A percentile compares a stretch with the other conserved stretches of the same genome.
Conservation (phyloP, 2,113 vertebrate species). For the Ia io region DNA sequence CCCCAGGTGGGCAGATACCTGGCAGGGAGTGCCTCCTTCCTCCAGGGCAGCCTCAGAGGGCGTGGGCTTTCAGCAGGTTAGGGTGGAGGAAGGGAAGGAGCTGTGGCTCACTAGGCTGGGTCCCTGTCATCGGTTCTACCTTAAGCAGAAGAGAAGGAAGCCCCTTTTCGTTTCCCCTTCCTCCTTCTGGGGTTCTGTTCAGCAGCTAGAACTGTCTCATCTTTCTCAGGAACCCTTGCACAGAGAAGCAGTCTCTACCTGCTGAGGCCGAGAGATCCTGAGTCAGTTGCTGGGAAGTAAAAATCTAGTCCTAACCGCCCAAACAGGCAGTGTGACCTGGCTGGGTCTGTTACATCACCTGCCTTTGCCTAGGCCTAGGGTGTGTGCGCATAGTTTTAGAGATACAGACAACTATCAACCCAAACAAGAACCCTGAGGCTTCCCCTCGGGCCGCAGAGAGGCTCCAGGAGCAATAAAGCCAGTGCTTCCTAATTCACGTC, state of each 20-base stretch:
- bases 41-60: background rate
- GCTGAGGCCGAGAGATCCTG: background rate
- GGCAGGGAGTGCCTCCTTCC: background rate
- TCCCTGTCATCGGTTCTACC: background rate
- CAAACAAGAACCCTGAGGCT: background rate
- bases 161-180: background rate
- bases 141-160: background rate
- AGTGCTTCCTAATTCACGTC: background rate
- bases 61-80: background rate
- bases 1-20: constrained; percentile 50
- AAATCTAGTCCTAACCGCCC: background rate
- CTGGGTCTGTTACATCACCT: background rate
- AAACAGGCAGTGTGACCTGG: background rate
- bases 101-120: background rate
- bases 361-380: background rate
- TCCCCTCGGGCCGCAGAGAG: background rate
- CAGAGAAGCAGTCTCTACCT: background rate
- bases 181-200: background rate
- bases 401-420: background rate
- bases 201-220: background rate
- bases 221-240: background rate
- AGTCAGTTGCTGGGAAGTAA: background rate
- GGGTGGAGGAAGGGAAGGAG: constrained; percentile 18
- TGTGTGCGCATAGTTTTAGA: background rate
- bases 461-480: background rate